Evolutionary conservation across 2,888 invertebrate species (phyloP).

Genomic region (Brachycybe producta): DNA sequence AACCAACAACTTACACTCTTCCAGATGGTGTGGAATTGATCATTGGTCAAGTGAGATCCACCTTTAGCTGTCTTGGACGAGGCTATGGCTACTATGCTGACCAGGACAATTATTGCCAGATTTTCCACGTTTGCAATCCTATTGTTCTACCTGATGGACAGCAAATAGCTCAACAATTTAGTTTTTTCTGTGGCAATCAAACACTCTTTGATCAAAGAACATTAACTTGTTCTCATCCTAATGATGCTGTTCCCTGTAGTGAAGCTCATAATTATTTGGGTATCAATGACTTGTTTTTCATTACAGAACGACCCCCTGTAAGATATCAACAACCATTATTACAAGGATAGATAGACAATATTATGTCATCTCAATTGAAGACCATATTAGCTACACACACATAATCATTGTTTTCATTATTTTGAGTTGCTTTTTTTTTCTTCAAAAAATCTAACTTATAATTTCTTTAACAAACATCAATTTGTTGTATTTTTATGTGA

Average conservation of each 20-base stretch:
- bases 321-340: not conserved
- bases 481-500: too few species aligned
- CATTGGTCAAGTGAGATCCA: slow-evolving; percentile 13
- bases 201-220: slow-evolving; percentile 25
- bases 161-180: slow-evolving; percentile 18
- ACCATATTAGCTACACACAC: not conserved
- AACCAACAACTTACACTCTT: slow-evolving; percentile 11
- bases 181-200: slow-evolving; percentile 23
- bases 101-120: slow-evolving; percentile 20
- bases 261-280: slow-evolving; percentile 10
- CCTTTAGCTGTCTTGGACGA: slow-evolving; percentile 17
- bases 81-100: slow-evolving; percentile 25
- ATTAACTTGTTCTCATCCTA: slow-evolving; percentile 2
- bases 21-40: slow-evolving; percentile 17
- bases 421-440: too few species aligned
- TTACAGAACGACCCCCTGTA: slow-evolving; percentile 13
- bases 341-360: not conserved
- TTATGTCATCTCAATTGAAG: not conserved
- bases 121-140: slow-evolving; percentile 22
- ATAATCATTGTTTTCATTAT: not conserved
- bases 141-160: slow-evolving; percentile 17
- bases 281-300: slow-evolving; percentile 13
- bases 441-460: too few species aligned
- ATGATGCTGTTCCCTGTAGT: slow-evolving; percentile 9
- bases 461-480: too few species aligned